These are phyloP conservation scores for Neocrepidodera transversa DNA, from an alignment of 2,888 invertebrate species.

Conservation along the genomic window DNA sequence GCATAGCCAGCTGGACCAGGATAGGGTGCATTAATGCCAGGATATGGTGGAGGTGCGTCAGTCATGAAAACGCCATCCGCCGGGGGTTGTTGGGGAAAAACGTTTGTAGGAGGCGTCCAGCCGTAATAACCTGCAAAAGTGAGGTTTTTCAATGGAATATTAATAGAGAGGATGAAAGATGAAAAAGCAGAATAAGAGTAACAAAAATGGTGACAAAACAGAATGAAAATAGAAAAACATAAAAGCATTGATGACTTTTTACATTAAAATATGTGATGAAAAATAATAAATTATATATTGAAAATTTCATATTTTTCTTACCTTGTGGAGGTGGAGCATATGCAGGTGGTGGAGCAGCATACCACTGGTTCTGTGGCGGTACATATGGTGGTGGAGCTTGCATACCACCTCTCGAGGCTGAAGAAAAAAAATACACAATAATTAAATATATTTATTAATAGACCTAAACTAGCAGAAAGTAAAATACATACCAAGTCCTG, in stretches of 20 bases:
- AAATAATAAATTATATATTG: no score
- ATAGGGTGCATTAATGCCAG: constrained; percentile 73
- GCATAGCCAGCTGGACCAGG: constrained; percentile 50
- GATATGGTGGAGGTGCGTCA: constrained; percentile 93
- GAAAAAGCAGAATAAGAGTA: no score
- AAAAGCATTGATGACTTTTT: no score
- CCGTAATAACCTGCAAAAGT: constrained; percentile 80
- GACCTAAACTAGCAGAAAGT: not conserved
- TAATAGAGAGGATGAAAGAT: not conserved
- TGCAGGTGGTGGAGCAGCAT: constrained; percentile 89
- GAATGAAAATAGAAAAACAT: no score
- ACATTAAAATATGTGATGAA: no score
- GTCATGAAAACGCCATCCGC: constrained; percentile 88
- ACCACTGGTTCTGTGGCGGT: constrained; percentile 79
- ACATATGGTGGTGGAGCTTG: constrained; percentile 82
- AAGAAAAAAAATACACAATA: constrained; percentile 26
- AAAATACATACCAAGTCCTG: constrained; percentile 39
- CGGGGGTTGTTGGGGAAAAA: constrained; percentile 74
- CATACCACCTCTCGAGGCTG: constrained; percentile 69
- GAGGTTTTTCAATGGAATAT: not conserved
- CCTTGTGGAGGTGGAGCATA: constrained; percentile 80
- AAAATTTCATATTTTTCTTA: no score
- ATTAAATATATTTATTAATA: not conserved
- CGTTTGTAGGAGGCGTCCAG: constrained; percentile 85
- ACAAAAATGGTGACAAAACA: not conserved